phyloP scores from a whole-genome alignment of 2,888 invertebrate genomes.

The Agonum fuliginosum region DNA sequence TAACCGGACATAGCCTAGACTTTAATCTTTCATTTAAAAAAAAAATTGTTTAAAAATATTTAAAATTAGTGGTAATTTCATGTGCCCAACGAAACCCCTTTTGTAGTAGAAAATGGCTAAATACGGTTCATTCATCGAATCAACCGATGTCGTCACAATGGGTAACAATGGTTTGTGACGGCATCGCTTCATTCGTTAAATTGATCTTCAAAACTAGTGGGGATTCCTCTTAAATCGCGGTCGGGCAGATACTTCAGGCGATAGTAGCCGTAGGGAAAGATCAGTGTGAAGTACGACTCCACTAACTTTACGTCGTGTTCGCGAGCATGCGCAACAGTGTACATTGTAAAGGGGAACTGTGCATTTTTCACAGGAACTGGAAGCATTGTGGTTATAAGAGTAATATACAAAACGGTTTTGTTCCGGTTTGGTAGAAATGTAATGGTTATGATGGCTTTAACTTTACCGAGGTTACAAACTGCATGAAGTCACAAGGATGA shows the following conservation, averaged over 20 bases:
- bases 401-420: constrained; percentile 5
- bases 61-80: too few relatives aligned
- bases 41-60: too few relatives aligned
- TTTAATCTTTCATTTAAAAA: too few relatives aligned
- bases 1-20: too few relatives aligned
- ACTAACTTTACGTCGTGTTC: constrained; percentile 8
- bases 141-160: too few relatives aligned
- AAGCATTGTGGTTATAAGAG: background rate
- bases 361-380: constrained; percentile 20
- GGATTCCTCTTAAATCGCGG: too few relatives aligned
- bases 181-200: too few relatives aligned
- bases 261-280: constrained; percentile 8
- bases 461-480: constrained; percentile 4
- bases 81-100: too few relatives aligned
- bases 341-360: background rate
- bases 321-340: constrained; percentile 28
- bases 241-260: constrained; percentile 18
- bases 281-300: constrained; percentile 19
- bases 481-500: background rate
- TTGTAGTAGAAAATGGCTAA: too few relatives aligned
- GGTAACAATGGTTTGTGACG: too few relatives aligned
- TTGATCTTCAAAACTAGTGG: too few relatives aligned
- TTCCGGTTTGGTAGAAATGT: background rate
- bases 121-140: too few relatives aligned
- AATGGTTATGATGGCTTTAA: constrained; percentile 26